Percentiles rank a stretch among this genome's conserved stretches.
Evolutionary conservation across 1,140 invertebrate genomes (phyloP).

Genomic region (Dreissena rostriformis): DNA sequence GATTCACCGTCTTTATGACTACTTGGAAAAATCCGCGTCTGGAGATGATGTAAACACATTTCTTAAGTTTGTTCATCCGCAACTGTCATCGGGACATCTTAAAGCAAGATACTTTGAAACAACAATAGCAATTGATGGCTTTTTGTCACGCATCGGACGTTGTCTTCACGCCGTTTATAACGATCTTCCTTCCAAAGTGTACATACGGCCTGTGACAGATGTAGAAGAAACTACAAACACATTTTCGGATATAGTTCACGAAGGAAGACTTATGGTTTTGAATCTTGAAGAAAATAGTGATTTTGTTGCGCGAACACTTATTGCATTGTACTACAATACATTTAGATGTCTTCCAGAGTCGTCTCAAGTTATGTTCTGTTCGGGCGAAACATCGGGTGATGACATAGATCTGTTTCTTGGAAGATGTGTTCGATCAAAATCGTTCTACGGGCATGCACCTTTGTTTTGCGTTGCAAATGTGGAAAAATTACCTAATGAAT

Average conservation of each 20-base stretch:
- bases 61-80: slow-evolving; percentile 54
- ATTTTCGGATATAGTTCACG: slow-evolving; percentile 26
- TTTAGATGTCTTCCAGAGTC: slow-evolving; percentile 49
- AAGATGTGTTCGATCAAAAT: slow-evolving; percentile 20
- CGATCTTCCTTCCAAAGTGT: neutral
- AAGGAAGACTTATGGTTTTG: slow-evolving; percentile 36
- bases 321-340: slow-evolving; percentile 60
- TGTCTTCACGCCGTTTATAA: neutral
- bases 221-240: neutral
- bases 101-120: neutral
- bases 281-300: slow-evolving; percentile 36
- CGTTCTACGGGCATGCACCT: neutral
- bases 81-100: neutral
- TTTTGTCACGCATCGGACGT: neutral
- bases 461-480: slow-evolving; percentile 60
- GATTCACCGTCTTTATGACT: slow-evolving; percentile 52
- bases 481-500: slow-evolving; percentile 44
- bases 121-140: neutral
- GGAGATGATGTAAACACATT: slow-evolving; percentile 21
- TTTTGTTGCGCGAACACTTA: slow-evolving; percentile 41
- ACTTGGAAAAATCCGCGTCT: slow-evolving; percentile 26
- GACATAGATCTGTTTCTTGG: slow-evolving; percentile 55
- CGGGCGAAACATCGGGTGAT: slow-evolving; percentile 40
- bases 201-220: neutral
- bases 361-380: slow-evolving; percentile 59